phyloP scores from a whole-genome alignment of 2,888 invertebrate genomes.

The Pristionchus japonicus region DNA sequence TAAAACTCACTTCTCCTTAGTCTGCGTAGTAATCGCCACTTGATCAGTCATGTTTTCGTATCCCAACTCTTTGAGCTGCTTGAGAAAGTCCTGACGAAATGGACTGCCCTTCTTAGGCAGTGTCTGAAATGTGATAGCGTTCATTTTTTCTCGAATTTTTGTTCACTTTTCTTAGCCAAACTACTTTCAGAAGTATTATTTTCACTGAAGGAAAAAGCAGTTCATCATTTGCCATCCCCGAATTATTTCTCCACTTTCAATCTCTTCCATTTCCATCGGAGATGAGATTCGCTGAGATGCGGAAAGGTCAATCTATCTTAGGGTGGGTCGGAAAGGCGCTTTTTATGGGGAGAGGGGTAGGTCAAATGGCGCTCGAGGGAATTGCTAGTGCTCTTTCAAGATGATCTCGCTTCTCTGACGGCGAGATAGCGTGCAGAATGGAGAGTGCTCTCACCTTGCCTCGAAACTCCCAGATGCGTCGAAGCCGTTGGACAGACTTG shows the following conservation, averaged over 20 bases:
- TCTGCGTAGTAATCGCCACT: slow-evolving; percentile 74
- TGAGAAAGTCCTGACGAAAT: slow-evolving; percentile 69
- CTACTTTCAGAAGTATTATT: too few relatives aligned
- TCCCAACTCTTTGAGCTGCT: slow-evolving; percentile 68
- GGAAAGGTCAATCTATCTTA: not conserved
- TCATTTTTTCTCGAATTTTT: too few relatives aligned
- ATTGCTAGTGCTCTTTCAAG: too few relatives aligned
- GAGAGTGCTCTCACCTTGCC: slow-evolving; percentile 56
- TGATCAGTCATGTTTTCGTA: slow-evolving; percentile 73
- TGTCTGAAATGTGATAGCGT: slow-evolving; percentile 13
- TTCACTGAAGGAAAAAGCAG: not conserved
- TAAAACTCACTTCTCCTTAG: slow-evolving; percentile 69
- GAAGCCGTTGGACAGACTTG: slow-evolving; percentile 63
- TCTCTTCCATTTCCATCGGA: not conserved
- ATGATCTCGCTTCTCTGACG: too few relatives aligned
- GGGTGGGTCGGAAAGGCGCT: not conserved
- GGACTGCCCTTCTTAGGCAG: slow-evolving; percentile 60
- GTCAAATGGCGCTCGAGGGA: slow-evolving; percentile 1
- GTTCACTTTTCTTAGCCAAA: too few relatives aligned
- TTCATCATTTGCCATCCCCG: not conserved
- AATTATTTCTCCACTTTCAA: not conserved
- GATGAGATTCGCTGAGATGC: not conserved
- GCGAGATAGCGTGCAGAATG: not conserved
- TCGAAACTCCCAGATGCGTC: slow-evolving; percentile 72
- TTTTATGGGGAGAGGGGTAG: slow-evolving; percentile 53